A percentile compares a stretch with the other conserved stretches of the same genome.
Evolutionary conservation across 2,113 vertebrate species (phyloP).

Genomic region (Phaetusa simplex): DNA sequence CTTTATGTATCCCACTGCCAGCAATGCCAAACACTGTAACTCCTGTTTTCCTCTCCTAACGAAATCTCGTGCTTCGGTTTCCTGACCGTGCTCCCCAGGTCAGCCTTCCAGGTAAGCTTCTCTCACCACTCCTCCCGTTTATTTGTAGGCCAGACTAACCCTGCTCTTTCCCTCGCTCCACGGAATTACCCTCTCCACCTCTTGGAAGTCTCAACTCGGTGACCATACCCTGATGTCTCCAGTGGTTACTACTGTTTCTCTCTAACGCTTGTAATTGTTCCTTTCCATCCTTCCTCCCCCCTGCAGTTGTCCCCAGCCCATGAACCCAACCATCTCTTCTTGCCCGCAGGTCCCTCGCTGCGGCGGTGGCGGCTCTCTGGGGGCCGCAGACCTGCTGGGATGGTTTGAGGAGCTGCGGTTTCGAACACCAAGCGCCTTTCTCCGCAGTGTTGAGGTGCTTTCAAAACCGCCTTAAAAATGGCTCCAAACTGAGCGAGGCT

Average conservation of each 20-base stretch:
- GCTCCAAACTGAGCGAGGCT: background rate
- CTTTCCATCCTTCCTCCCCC: background rate
- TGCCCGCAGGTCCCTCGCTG: background rate
- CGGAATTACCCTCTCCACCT: background rate
- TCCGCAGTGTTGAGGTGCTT: background rate
- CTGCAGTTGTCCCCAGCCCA: background rate
- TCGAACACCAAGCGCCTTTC: background rate
- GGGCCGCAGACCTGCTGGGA: background rate
- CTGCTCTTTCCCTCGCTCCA: background rate
- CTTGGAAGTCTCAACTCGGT: background rate
- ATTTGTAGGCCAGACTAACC: background rate
- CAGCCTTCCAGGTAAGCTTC: background rate
- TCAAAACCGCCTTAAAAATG: conserved; percentile 33
- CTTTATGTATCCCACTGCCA: background rate
- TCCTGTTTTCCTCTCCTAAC: background rate
- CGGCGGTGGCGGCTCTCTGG: background rate
- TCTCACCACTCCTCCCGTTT: background rate
- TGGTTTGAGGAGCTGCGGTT: background rate
- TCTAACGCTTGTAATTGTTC: background rate
- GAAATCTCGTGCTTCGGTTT: background rate
- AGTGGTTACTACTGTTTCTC: background rate
- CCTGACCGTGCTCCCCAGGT: background rate
- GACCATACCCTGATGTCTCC: background rate
- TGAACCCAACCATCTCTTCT: background rate
- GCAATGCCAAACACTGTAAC: background rate